Base-by-base conservation (phyloP, 2,113 vertebrate species). In the Sinocyclocheilus maitianheensis region DNA sequence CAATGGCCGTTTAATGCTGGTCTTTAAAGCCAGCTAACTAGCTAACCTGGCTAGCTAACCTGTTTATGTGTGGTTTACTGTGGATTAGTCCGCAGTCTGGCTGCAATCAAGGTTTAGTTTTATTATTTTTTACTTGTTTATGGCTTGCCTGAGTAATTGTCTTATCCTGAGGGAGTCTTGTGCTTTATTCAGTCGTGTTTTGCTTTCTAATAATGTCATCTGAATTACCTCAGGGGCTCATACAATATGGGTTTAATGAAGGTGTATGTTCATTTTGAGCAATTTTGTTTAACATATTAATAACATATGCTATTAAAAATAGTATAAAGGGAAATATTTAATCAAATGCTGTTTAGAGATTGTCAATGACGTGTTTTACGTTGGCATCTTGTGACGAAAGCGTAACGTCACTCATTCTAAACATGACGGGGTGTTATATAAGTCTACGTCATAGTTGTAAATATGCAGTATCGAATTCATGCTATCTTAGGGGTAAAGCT, bases 11-110 rank as follows among this genome's bases (percentile, higher is more conserved):
- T 83, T 51, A 34, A 53, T 82, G 63, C 16, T 22, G 65, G 1
- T 74, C 67, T 84, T 84, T 74, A 60, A 84, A 84, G 51, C 67
- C 81, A 72, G 81, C 81, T 83, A 83, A 83, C 65, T 83, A 74
- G 81, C 81, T 84, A 84, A 84, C 81, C 69, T 60, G 69, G 69
- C 81, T 84, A 84, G 53, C 81, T 43, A 43, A 43, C 43, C 1
- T 84, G 81, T 84, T 74, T 74, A 74, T 83, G 48, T 83, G 81
- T 40, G 81, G 1, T 71, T 74, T 60, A 83, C 48, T 18, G 81
- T 74, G 34, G 51, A 74, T 74, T 84, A 84, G 34, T 58, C 81
- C 26, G 81, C 81, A 74, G 51, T 74, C 81, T 26, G 67, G 0
- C 12, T 37, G 22, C 22, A 18, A 43, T 83, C 18, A 72, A 58